These are phyloP conservation scores for Pagetopsis macropterus DNA, from an alignment of 2,797 vertebrate species.

Conservation along the genomic window DNA sequence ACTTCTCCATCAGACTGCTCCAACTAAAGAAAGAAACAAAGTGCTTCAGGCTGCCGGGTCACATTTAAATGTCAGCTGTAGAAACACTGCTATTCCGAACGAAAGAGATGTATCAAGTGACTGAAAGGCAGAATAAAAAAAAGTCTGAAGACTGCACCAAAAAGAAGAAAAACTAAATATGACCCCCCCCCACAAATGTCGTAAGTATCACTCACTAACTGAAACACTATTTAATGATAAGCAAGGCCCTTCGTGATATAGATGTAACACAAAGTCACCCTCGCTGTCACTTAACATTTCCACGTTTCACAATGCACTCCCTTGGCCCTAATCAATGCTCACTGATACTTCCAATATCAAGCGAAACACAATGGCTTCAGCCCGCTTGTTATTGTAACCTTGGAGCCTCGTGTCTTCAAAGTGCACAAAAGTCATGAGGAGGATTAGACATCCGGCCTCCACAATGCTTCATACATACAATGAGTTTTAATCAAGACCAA, in stretches of 20 bases:
- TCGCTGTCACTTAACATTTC: not conserved
- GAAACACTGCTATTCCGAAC: not conserved
- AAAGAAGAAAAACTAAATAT: not conserved
- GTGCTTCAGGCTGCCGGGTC: conserved; percentile 47
- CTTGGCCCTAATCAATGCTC: conserved; percentile 21
- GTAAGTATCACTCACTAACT: not conserved
- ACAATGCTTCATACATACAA: conserved; percentile 75
- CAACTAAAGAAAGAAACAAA: not conserved
- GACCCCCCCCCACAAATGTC: rapidly evolving
- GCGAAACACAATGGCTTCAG: conserved; percentile 41
- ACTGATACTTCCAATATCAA: conserved; percentile 37
- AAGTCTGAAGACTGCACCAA: not conserved
- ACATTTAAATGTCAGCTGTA: conserved; percentile 53
- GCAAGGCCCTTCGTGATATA: not conserved
- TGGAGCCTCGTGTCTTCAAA: conserved; percentile 69
- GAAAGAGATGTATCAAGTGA: not conserved
- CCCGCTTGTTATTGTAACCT: conserved; percentile 69
- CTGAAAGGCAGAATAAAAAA: not conserved
- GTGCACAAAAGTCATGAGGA: conserved; percentile 74
- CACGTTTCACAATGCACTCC: conserved; percentile 1
- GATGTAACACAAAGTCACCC: too few relatives aligned
- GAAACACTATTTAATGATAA: not conserved
- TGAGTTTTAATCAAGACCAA: conserved; percentile 83
- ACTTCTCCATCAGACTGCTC: conserved; percentile 51
- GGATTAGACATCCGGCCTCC: conserved; percentile 69